Evolutionary conservation across 2,888 invertebrate species (phyloP), one percentile per base, ranked within the genome.

Genomic region (Crioceris asparagi): DNA sequence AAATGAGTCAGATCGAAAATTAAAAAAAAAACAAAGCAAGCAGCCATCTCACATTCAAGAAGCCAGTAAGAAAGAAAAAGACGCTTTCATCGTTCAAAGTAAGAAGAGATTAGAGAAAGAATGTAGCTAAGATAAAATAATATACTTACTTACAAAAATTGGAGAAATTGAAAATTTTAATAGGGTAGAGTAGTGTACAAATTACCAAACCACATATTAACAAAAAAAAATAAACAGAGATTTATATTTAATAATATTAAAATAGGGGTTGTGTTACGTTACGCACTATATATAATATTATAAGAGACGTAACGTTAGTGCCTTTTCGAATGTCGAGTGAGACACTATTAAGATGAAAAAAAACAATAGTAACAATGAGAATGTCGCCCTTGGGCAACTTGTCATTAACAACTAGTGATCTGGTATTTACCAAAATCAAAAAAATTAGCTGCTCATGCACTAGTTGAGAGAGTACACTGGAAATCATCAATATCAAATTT

Each of bases 281-380:
- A 51, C 54, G 41, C 43, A n/a, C 27, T 27, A 27, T 27, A 33
- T 23, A 32, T 11, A 52, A n/a, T n/a, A n/a, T n/a, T n/a, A n/a
- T n/a, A n/a, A n/a, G n/a, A n/a, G n/a, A 39, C 50, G 62, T 63
- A 59, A 63, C 63, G 62, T 63, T 62, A 65, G 65, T 65, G 65
- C 65, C 65, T 65, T 64, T 55, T 61, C 60, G 61, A 62, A 54
- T 57, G 61, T 63, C 61, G 64, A 65, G 63, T 64, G 64, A 65
- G 63, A 64, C 62, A 63, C 58, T 58, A 59, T 45, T 39, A 36
- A 46, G 32, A 45, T 45, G 40, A 35, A 38, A 32, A 43, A 40
- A 41, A 29, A 14, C n/a, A 10, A 11, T 10, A 8, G 19, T 26
- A 29, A 29, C n/a, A 12, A 36, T 17, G 19, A 29, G 27, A 15